Percentiles rank a stretch among this genome's conserved stretches.
Conservation (phyloP, 2,797 vertebrate species). For the Mormyrus proboscirostris region DNA sequence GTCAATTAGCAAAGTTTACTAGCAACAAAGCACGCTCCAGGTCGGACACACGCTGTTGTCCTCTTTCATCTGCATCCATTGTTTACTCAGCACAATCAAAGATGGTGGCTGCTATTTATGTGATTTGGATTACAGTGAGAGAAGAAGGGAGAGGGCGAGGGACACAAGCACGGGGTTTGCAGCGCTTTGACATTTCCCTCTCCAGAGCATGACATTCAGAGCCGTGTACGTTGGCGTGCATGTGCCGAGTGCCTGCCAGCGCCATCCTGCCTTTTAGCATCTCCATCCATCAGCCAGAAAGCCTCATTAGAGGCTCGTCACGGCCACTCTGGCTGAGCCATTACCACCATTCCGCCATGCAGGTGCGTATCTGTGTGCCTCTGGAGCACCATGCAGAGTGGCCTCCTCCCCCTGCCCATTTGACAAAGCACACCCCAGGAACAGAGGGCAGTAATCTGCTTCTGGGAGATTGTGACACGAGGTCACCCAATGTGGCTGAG, state of each 20-base stretch:
- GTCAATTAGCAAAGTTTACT: conserved; percentile 1
- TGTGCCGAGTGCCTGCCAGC: not conserved
- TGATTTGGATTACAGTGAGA: not conserved
- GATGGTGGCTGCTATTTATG: not conserved
- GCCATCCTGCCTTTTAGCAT: conserved; percentile 18
- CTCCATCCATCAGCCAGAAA: conserved; percentile 1
- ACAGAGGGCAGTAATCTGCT: not conserved
- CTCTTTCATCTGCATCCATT: not conserved
- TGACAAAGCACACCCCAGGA: not conserved
- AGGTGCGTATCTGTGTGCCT: not conserved
- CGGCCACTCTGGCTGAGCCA: not conserved
- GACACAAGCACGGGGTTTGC: not conserved
- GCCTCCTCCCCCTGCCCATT: no score
- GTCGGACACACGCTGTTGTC: not conserved
- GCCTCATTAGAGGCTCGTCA: not conserved
- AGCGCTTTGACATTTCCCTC: conserved; percentile 24
- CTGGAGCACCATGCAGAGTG: not conserved
- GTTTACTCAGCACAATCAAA: not conserved
- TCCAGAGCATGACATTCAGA: conserved; percentile 24
- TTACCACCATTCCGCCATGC: not conserved
- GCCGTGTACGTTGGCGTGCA: conserved; percentile 24
- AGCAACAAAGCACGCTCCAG: not conserved
- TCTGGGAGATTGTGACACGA: not conserved
- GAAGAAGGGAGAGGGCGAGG: not conserved
- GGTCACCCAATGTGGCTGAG: not conserved